A percentile compares a stretch with the other conserved stretches of the same genome.
phyloP scores from a whole-genome alignment of 2,113 vertebrate genomes.

The Emberiza fucata region DNA sequence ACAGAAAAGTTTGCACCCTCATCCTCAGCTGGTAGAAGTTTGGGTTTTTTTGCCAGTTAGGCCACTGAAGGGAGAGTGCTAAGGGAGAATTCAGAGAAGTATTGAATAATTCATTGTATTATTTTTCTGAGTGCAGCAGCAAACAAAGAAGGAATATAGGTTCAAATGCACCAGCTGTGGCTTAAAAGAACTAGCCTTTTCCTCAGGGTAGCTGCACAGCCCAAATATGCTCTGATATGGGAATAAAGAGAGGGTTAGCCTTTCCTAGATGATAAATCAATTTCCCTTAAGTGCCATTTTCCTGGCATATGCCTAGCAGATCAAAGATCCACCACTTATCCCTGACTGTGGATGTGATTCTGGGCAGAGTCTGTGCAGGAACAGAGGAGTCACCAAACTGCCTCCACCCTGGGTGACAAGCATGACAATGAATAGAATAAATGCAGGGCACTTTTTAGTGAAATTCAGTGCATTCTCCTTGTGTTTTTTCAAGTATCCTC shows the following conservation, averaged over 20 bases:
- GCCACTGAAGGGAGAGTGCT: not conserved
- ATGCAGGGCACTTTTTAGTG: not conserved
- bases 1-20: not conserved
- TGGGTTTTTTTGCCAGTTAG: not conserved
- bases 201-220: not conserved
- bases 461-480: not conserved
- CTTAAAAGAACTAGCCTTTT: not conserved
- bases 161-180: not conserved
- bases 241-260: not conserved
- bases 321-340: not conserved
- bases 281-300: not conserved
- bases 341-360: not conserved
- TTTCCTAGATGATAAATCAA: not conserved
- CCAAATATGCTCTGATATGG: not conserved
- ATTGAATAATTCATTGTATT: slow-evolving; percentile 4
- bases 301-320: not conserved
- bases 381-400: not conserved
- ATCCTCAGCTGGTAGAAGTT: not conserved
- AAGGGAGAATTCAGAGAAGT: not conserved
- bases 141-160: not conserved
- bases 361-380: not conserved
- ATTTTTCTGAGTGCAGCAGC: not conserved
- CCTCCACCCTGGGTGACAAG: not conserved
- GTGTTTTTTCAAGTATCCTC: not conserved
- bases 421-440: not conserved